Conservation (phyloP, 2,888 invertebrate species). For the Gibbula magus region DNA sequence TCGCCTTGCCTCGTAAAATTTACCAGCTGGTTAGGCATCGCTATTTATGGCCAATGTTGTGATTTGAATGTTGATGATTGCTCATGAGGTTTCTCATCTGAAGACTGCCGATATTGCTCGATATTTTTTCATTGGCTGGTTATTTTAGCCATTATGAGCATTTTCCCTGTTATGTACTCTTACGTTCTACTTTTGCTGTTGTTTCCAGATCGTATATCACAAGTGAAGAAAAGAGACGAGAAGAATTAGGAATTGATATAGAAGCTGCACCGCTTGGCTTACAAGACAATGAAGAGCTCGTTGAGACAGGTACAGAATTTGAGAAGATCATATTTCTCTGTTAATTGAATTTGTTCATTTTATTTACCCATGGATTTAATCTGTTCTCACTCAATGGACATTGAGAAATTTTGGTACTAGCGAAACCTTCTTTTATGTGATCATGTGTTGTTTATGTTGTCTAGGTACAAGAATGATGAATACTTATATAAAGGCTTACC, state of each 20-base stretch:
- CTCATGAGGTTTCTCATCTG: neutral
- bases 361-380: no score
- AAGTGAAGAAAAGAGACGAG: conserved; percentile 82
- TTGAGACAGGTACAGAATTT: conserved; percentile 78
- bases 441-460: conserved; percentile 14
- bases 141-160: neutral
- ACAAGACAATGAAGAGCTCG: conserved; percentile 82
- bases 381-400: no score
- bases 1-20: no score
- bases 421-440: no score
- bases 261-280: conserved; percentile 79
- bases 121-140: no score
- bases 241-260: conserved; percentile 81
- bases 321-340: neutral
- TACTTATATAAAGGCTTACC: conserved; percentile 82
- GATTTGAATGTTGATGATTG: no score
- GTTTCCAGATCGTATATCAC: conserved; percentile 80
- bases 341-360: conserved; percentile 1
- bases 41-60: no score
- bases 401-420: neutral
- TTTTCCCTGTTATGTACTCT: no score
- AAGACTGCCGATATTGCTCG: neutral
- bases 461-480: conserved; percentile 81
- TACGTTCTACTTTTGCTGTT: conserved; percentile 12
- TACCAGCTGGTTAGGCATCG: no score